phyloP scores from a whole-genome alignment of 2,113 vertebrate genomes.

The Gavia stellata region DNA sequence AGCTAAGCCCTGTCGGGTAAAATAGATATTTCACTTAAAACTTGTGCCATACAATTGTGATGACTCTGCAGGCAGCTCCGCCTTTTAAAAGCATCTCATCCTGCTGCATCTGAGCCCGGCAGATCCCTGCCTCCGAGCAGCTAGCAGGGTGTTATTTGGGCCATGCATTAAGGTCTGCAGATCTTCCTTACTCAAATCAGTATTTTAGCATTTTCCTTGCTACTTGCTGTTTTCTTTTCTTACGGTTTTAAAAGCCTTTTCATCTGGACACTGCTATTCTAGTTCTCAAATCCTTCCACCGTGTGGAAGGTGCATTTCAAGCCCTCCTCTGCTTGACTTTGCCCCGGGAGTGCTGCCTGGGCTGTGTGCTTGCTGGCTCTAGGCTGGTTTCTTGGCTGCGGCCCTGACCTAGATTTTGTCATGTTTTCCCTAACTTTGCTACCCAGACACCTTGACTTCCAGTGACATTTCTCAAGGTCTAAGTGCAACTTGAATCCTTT shows the following conservation, averaged over 20 bases:
- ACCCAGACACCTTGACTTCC: not conserved
- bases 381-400: not conserved
- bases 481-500: not conserved
- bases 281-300: not conserved
- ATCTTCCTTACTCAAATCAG: not conserved
- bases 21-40: not conserved
- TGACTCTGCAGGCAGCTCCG: not conserved
- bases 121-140: not conserved
- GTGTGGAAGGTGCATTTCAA: not conserved
- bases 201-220: not conserved
- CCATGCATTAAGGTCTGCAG: not conserved
- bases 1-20: not conserved
- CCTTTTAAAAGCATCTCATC: not conserved
- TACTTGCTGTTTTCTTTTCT: not conserved
- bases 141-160: not conserved
- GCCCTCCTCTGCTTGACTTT: not conserved
- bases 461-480: not conserved
- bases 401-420: not conserved
- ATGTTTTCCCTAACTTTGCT: not conserved
- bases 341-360: not conserved
- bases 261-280: not conserved
- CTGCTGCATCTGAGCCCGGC: not conserved
- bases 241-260: not conserved
- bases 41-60: not conserved
- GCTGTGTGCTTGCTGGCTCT: not conserved